Evolutionary conservation across 1,140 invertebrate species (phyloP), one percentile per base, ranked within the genome.

Genomic region (Mactra quadrangularis): DNA sequence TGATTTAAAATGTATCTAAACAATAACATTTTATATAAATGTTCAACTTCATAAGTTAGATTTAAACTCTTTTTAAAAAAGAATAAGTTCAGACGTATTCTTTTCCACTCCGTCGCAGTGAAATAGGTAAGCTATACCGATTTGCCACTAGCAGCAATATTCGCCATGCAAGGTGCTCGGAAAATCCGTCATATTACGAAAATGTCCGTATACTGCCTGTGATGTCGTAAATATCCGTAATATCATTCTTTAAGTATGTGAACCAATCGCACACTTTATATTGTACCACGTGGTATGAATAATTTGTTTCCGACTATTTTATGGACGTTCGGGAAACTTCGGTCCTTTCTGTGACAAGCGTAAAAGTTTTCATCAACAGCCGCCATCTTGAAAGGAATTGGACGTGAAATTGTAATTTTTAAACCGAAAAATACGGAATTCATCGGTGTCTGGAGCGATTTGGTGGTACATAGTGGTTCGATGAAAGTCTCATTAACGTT

Each of bases 301-400:
- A 89, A 89, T 89, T 88, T 85, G 87, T 87, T 86, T 89, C 85
- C 89, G 90, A 57, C 53, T 81, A 71, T 47, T 78, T 77, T 86
- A 82, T 87, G 85, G 75, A 29, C 68, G 60, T 86, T 96, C 96
- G 95, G 95, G 95, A 95, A 95, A 94, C 96, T 96, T 95, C 91
- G 84, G 27, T 70, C 85, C 85, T 87, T 90, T 91, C 88, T 89
- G 88, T 96, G 96, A 96, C 96, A 96, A 96, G 96, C 96, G 96
- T 96, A 96, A 96, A 96, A 96, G 95, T 96, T 96, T 95, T 96
- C 96, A 96, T 96, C 96, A 96, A 96, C 96, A 96, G 96, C 96
- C 96, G 96, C 96, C 96, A 97, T 97, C 95, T 96, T 96, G 96
- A 95, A 94, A 95, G 94, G 95, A 94, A 94, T 94, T 95, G 95